Evolutionary conservation across 2,113 vertebrate species (phyloP).

Genomic region (Archocentrus centrarchus): DNA sequence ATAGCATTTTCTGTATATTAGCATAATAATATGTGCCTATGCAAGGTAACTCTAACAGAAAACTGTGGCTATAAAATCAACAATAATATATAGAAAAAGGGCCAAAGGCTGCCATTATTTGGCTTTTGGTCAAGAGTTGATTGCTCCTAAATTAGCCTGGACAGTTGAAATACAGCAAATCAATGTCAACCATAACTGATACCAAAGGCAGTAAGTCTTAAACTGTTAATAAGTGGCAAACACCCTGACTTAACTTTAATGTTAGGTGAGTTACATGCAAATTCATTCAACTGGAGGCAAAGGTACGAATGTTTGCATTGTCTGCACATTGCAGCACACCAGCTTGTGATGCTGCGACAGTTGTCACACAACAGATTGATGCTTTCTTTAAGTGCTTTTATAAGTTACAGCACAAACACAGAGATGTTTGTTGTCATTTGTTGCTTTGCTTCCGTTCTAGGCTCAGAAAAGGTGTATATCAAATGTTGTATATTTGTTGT

Average conservation of each 20-base stretch:
- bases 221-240: conserved; percentile 1
- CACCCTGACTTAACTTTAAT: background rate
- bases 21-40: background rate
- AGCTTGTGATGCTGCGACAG: conserved; percentile 48
- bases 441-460: conserved; percentile 16
- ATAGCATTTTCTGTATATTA: background rate
- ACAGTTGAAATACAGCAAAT: conserved; percentile 20
- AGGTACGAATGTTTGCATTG: conserved; percentile 4
- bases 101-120: conserved; percentile 53
- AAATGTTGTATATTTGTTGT: conserved; percentile 52
- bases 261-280: background rate
- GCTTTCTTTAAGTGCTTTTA: conserved; percentile 42
- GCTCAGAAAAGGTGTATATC: conserved; percentile 8
- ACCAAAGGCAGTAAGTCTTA: background rate
- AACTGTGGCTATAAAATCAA: background rate
- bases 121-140: conserved; percentile 56
- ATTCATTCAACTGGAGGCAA: conserved; percentile 37
- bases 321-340: conserved; percentile 16
- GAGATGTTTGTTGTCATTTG: conserved; percentile 42
- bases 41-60: background rate
- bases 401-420: conserved; percentile 24
- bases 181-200: conserved; percentile 22
- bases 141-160: conserved; percentile 55
- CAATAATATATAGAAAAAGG: conserved; percentile 38
- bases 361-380: conserved; percentile 57